Base-by-base conservation (phyloP, 2,113 vertebrate species). In the Redunca redunca region DNA sequence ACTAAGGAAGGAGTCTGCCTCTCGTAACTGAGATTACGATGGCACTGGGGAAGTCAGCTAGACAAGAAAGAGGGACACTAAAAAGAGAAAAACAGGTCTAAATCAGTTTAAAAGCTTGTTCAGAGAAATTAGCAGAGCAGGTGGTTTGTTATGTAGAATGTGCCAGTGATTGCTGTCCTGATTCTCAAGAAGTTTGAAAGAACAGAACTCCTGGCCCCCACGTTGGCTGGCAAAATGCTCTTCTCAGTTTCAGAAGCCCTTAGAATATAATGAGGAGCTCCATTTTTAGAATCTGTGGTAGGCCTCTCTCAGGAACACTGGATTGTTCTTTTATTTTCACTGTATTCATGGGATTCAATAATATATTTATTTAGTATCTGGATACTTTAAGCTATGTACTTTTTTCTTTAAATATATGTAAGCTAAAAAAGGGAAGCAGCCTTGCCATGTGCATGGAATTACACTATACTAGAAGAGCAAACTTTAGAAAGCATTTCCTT, bases 1-100 rank as follows among this genome's bases (percentile, higher is more conserved):
- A 94, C 77, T 82, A 93, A 95, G 95, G 94, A 96, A 95, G 25
- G 94, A 95, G 91, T 62, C 16, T 9, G 97, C 58, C 53, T 88
- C 88, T 14, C 3, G 4, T 84, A 46, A 57, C 4, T 0, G 0
- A 33, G 40, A 46, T n/a, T 19, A 43, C 86, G 67, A 26, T 94
- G 81, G 33, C 28, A 25, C 43, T 36, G 46, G 91, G 33, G 77
- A 43, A 46, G 60, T 97, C 67, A 46, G 16, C 36, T 0, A 3
- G 19, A 87, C 74, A 43, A 89, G 96, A 74, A 53, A 85, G 36
- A 43, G 94, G 60, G 67, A 95, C 13, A 4, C 9, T 28, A 91
- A 23, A 85, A 53, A 78, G 82, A 48, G 80, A 53, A 95, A 83
- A 80, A 52, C 40, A 94, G 93, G 82, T 53, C 77, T 15, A 17